Percentiles rank a stretch among this genome's conserved stretches.
Evolutionary conservation across 92 coral and sea anemone species (phyloP).

Genomic region (Phenganax subtilis): DNA sequence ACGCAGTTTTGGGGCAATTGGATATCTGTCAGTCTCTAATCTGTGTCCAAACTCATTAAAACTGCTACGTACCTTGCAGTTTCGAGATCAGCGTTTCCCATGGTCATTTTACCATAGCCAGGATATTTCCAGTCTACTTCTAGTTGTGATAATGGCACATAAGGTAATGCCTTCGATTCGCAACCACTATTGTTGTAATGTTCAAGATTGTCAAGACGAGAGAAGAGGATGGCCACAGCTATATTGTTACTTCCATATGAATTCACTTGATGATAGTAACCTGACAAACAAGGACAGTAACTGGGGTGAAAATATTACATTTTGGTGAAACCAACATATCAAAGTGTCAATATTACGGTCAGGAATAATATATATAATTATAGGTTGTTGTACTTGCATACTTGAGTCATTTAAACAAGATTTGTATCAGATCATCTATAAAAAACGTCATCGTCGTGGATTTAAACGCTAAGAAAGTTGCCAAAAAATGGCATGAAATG

Average conservation of each 20-base stretch:
- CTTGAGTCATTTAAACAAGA: too few relatives aligned
- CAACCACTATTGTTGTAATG: slow-evolving; percentile 63
- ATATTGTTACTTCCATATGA: slow-evolving; percentile 77
- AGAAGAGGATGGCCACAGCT: slow-evolving; percentile 73
- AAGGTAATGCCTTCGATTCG: slow-evolving; percentile 44
- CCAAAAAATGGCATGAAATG: too few relatives aligned
- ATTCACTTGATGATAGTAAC: slow-evolving; percentile 83
- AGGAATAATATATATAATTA: not conserved
- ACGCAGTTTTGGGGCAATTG: too few relatives aligned
- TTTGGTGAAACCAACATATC: too few relatives aligned
- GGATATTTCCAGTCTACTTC: slow-evolving; percentile 82
- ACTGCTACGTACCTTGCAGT: slow-evolving; percentile 70
- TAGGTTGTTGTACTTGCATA: too few relatives aligned
- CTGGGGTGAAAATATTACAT: not conserved
- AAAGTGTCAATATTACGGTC: not conserved
- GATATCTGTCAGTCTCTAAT: too few relatives aligned
- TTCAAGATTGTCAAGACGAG: slow-evolving; percentile 61
- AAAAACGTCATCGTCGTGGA: too few relatives aligned
- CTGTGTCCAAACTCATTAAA: too few relatives aligned
- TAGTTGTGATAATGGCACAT: slow-evolving; percentile 66
- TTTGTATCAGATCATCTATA: too few relatives aligned
- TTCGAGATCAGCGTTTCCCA: slow-evolving; percentile 83
- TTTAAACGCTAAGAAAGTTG: too few relatives aligned
- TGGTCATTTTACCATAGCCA: slow-evolving; percentile 79
- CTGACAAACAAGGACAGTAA: slow-evolving; percentile 11